These are phyloP conservation scores for Hephaestus fuliginosus DNA, from an alignment of 2,797 vertebrate species.

Conservation along the genomic window DNA sequence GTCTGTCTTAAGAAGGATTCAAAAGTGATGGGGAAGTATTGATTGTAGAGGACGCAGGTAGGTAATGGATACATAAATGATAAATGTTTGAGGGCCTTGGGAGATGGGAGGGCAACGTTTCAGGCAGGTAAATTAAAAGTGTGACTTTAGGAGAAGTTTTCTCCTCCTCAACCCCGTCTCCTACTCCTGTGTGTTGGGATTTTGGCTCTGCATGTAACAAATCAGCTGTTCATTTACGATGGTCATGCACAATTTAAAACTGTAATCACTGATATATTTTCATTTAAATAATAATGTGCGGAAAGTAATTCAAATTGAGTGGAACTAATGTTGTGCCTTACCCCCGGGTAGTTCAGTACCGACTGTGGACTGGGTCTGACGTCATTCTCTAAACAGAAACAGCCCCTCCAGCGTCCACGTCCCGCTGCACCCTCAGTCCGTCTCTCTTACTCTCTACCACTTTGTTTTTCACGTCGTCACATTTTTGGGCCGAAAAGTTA, in stretches of 20 bases:
- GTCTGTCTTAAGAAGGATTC: slow-evolving; percentile 33
- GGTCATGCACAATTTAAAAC: not conserved
- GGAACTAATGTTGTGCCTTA: slow-evolving; percentile 11
- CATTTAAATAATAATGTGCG: not conserved
- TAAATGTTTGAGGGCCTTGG: slow-evolving; percentile 33
- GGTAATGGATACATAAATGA: slow-evolving; percentile 54
- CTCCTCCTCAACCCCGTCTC: not conserved
- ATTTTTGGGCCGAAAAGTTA: not conserved
- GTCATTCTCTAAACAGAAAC: slow-evolving; percentile 37
- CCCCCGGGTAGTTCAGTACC: not conserved
- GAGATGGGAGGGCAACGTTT: slow-evolving; percentile 13
- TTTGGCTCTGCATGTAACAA: slow-evolving; percentile 6
- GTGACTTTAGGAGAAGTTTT: not conserved
- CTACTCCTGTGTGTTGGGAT: not conserved
- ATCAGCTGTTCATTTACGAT: not conserved
- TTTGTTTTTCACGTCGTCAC: not conserved
- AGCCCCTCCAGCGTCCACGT: slow-evolving; percentile 29
- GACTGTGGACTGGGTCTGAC: slow-evolving; percentile 23
- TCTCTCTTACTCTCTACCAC: not conserved
- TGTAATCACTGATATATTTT: slow-evolving; percentile 5
- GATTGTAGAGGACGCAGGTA: slow-evolving; percentile 25
- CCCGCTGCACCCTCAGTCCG: slow-evolving; percentile 15
- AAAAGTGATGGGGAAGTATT: slow-evolving; percentile 50
- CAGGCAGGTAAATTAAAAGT: slow-evolving; percentile 21
- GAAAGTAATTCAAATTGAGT: slow-evolving; percentile 18